Conservation (phyloP, 2,797 vertebrate genomes). For the Gobio occitaniae region DNA sequence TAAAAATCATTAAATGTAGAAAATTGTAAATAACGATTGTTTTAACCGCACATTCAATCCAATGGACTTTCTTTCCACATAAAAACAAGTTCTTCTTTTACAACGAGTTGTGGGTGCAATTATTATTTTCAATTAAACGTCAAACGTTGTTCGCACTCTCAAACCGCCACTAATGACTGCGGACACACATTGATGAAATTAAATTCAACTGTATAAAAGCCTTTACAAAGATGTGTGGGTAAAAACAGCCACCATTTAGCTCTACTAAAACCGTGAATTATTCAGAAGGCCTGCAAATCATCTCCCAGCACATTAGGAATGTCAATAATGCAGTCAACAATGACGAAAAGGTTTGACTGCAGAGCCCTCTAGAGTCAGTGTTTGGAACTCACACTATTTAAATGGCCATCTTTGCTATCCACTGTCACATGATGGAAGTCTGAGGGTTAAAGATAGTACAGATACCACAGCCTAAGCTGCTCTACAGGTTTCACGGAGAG, state of each 20-base stretch:
- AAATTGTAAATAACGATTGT: too few species aligned
- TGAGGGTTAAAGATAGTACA: not conserved
- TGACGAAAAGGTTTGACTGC: not conserved
- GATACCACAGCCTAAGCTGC: too few species aligned
- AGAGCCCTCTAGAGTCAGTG: constrained; percentile 8
- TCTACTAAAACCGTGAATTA: not conserved
- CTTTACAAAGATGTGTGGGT: not conserved
- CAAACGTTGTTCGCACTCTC: not conserved
- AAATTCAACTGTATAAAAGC: not conserved
- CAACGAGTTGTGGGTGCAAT: too few species aligned
- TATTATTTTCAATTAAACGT: not conserved
- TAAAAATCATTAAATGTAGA: not conserved
- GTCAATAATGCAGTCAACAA: not conserved
- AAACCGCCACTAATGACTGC: not conserved
- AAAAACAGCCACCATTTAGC: not conserved
- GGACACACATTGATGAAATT: not conserved
- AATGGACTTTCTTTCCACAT: not conserved
- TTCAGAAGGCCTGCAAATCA: not conserved
- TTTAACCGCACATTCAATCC: not conserved
- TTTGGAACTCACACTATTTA: not conserved
- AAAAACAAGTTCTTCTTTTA: not conserved
- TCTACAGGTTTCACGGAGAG: not conserved
- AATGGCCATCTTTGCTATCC: not conserved
- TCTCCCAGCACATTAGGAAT: not conserved
- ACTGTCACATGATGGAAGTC: not conserved